Conservation (phyloP, 1,140 invertebrate species). For the Drosophila nikananu region DNA sequence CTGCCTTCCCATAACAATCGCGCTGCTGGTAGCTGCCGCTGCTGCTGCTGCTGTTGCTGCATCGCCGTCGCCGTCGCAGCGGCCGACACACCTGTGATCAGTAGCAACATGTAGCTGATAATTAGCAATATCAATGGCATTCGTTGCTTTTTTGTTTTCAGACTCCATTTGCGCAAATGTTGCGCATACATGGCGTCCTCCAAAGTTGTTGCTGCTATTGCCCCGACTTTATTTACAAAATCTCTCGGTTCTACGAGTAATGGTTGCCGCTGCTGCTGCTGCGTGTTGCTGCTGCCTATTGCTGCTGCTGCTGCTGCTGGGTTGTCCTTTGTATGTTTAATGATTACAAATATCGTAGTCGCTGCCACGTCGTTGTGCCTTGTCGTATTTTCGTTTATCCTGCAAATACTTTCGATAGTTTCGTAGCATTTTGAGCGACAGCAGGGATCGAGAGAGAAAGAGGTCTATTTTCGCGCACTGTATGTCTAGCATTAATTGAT, state of each 20-base stretch:
- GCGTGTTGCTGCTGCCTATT: constrained; percentile 36
- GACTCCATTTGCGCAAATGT: constrained; percentile 86
- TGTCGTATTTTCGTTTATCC: constrained; percentile 83
- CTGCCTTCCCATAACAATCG: constrained; percentile 64
- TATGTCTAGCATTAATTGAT: constrained; percentile 74
- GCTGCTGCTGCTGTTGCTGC: constrained; percentile 27
- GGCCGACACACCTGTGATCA: constrained; percentile 68
- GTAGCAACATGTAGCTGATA: constrained; percentile 82
- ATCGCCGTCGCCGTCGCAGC: constrained; percentile 28
- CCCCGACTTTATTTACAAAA: constrained; percentile 78
- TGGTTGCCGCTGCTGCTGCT: constrained; percentile 21
- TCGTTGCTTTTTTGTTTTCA: constrained; percentile 85
- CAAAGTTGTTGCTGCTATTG: constrained; percentile 78
- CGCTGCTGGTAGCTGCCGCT: constrained; percentile 43
- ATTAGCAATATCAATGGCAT: constrained; percentile 83
- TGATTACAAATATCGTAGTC: constrained; percentile 66
- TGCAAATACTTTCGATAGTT: constrained; percentile 83
- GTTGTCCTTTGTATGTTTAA: constrained; percentile 38
- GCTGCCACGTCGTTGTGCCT: constrained; percentile 71
- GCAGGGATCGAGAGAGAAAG: constrained; percentile 30
- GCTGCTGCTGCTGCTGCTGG: constrained; percentile 42
- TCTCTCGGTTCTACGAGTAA: constrained; percentile 43
- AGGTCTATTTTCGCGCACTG: constrained; percentile 50
- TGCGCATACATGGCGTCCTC: constrained; percentile 86
- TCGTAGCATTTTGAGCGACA: constrained; percentile 81